phyloP scores from a whole-genome alignment of 2,113 vertebrate genomes.

The Condylura cristata region DNA sequence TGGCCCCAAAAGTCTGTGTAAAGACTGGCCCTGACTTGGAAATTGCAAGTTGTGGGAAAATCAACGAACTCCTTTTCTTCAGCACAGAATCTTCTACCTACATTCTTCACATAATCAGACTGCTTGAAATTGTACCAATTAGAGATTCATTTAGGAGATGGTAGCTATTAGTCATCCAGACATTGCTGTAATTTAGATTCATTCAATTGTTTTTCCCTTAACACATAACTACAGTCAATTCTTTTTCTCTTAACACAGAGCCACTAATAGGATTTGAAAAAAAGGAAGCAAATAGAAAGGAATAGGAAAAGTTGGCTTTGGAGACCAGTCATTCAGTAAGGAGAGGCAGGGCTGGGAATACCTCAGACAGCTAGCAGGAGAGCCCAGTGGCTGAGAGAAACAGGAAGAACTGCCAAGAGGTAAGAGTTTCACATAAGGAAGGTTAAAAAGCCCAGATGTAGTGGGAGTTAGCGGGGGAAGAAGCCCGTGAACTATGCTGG shows the following conservation, averaged over 20 bases:
- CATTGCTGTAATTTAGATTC: not conserved
- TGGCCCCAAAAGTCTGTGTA: not conserved
- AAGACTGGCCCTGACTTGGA: not conserved
- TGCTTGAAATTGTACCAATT: slow-evolving; percentile 40
- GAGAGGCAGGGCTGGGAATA: not conserved
- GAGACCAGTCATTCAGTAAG: not conserved
- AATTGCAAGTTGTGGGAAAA: not conserved
- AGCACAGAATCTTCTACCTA: not conserved
- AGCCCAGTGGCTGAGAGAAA: not conserved
- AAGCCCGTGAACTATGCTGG: rapidly evolving
- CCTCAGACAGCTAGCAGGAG: not conserved
- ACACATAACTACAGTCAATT: not conserved
- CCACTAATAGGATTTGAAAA: slow-evolving; percentile 32
- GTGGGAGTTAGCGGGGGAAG: not conserved
- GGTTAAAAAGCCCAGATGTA: not conserved
- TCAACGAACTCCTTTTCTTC: not conserved
- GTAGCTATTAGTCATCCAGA: not conserved
- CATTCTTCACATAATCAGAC: slow-evolving; percentile 18
- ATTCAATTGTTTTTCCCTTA: not conserved
- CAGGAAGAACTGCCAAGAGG: not conserved
- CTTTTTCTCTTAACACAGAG: slow-evolving; percentile 47
- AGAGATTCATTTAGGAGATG: slow-evolving; percentile 8
- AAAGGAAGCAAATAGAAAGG: not conserved
- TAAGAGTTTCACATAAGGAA: not conserved
- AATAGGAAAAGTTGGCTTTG: not conserved